Conservation (phyloP, 2,797 vertebrate genomes). For the Pseudomugil gertrudae region DNA sequence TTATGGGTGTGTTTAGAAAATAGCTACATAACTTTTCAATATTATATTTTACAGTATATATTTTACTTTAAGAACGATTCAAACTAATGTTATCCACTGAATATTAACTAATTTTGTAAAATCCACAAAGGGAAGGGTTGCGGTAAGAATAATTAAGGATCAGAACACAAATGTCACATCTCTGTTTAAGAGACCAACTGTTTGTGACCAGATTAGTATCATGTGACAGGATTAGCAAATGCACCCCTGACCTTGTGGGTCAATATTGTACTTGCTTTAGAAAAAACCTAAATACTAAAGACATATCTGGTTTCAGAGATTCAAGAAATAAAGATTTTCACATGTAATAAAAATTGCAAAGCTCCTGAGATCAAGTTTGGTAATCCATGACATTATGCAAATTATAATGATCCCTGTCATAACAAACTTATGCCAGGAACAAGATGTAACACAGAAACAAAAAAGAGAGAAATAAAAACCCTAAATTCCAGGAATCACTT, state of each 20-base stretch:
- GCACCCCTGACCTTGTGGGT: constrained; percentile 34
- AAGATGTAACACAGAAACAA: not conserved
- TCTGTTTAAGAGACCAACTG: constrained; percentile 43
- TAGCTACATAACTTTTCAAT: not conserved
- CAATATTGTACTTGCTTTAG: constrained; percentile 52
- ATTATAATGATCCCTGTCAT: not conserved
- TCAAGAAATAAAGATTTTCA: constrained; percentile 27
- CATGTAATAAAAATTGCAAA: constrained; percentile 10
- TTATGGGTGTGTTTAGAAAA: not conserved
- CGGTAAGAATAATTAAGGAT: not conserved
- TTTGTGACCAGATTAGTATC: constrained; percentile 69
- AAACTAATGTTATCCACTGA: not conserved
- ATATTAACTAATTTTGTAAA: not conserved
- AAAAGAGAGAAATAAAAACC: not conserved
- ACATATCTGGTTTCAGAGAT: constrained; percentile 41
- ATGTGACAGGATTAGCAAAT: constrained; percentile 65
- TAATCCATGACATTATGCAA: constrained; percentile 7
- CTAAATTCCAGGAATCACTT: not conserved
- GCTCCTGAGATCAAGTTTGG: constrained; percentile 13
- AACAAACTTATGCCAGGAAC: not conserved
- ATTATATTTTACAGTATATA: not conserved
- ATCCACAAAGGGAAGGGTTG: not conserved
- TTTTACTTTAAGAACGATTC: not conserved
- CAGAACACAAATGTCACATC: constrained; percentile 39
- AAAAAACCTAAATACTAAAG: constrained; percentile 25